Evolutionary conservation across 1,140 invertebrate genomes (phyloP), one percentile per base, ranked within the genome.

Genomic region (Popillia japonica): DNA sequence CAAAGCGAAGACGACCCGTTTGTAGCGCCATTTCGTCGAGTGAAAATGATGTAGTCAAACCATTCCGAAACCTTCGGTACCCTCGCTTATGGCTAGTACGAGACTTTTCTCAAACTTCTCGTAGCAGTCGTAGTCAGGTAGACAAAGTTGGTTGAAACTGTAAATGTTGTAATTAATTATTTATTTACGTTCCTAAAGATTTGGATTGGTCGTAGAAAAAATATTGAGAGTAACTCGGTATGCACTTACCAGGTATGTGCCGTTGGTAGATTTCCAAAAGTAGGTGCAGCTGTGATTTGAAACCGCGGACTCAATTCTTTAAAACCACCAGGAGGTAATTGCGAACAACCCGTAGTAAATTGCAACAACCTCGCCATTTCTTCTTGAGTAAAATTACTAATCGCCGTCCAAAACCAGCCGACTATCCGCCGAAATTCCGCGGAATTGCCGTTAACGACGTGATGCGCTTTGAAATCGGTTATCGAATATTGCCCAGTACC

Each of bases 131-230:
- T 98, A 98, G 87, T 97, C 96, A 20, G 97, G 96, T 83, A 99
- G 90, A 88, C 96, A 98, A 59, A 99, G 91, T 88, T 98, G 96
- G 91, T 98, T 98, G 87, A 98, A 98, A 89, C 95, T 96, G 88
- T 73, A 91, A 92, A 82, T 74, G 78, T 40, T 41, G 72, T 55
- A 77, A 78, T 59, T 77, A 27, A 77, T 77, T 27, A 17, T 17
- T n/a, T n/a, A n/a, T n/a, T n/a, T n/a, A n/a, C n/a, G n/a, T n/a
- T n/a, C n/a, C n/a, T n/a, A n/a, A n/a, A n/a, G n/a, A n/a, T n/a
- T n/a, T n/a, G n/a, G n/a, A n/a, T n/a, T n/a, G n/a, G n/a, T n/a
- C n/a, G n/a, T n/a, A n/a, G n/a, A n/a, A n/a, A n/a, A n/a, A n/a
- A n/a, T n/a, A n/a, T n/a, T n/a, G n/a, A n/a, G n/a, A n/a, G n/a